A percentile compares a stretch with the other conserved stretches of the same genome.
These are phyloP conservation scores for Drosophila maculinotata DNA, from an alignment of 2,888 invertebrate genomes.

Conservation along the genomic window DNA sequence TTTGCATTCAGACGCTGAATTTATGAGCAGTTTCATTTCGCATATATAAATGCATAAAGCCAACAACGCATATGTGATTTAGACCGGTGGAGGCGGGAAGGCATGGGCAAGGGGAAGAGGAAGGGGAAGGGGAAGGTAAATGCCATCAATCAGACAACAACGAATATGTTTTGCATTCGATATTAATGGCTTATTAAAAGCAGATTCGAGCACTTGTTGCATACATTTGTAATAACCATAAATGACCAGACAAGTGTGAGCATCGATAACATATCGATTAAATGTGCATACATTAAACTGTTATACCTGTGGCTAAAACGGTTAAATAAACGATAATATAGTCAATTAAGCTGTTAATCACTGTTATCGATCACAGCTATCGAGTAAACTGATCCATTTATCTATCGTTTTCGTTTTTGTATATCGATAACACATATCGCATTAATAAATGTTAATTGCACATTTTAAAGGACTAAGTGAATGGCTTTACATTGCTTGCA, in stretches of 20 bases:
- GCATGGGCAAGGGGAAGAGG: no score
- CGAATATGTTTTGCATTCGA: constrained; percentile 5
- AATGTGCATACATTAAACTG: no score
- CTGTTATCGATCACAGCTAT: background rate
- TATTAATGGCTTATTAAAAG: constrained; percentile 18
- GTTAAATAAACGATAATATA: no score
- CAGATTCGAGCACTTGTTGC: constrained; percentile 30
- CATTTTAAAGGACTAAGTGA: background rate
- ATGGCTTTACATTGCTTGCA: background rate
- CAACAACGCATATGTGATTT: background rate
- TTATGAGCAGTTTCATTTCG: constrained; percentile 9
- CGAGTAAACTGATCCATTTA: no score
- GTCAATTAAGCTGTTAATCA: no score
- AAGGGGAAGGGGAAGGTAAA: no score
- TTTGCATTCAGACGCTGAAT: constrained; percentile 31
- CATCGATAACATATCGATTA: background rate
- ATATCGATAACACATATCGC: no score
- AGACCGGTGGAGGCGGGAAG: no score
- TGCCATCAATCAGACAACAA: constrained; percentile 27
- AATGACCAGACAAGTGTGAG: background rate
- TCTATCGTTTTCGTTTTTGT: no score
- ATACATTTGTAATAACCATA: background rate
- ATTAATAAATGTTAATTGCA: background rate
- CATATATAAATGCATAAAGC: constrained; percentile 13
- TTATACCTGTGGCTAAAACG: no score